Percentiles rank a stretch among this genome's conserved stretches.
Evolutionary conservation across 2,113 vertebrate genomes (phyloP).

Genomic region (Rhineura floridana): DNA sequence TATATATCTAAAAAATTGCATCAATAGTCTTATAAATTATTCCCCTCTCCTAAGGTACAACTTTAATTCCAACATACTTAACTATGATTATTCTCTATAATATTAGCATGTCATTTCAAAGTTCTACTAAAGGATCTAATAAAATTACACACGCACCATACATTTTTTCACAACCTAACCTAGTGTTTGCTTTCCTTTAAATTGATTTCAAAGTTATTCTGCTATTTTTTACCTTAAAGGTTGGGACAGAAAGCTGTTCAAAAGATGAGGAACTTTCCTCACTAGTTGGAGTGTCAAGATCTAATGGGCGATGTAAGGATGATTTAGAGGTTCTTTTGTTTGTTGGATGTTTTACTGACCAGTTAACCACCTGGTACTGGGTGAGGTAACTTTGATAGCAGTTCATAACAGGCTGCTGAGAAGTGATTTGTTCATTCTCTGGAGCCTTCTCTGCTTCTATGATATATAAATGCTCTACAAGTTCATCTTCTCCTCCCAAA

Average conservation of each 20-base stretch:
- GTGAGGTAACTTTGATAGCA: conserved; percentile 94
- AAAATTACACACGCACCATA: background rate
- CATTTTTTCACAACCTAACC: background rate
- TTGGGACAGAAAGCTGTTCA: conserved; percentile 92
- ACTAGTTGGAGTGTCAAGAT: conserved; percentile 94
- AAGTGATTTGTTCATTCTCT: conserved; percentile 84
- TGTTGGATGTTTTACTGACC: conserved; percentile 93
- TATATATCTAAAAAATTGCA: background rate
- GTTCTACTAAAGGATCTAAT: background rate
- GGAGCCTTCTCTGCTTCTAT: conserved; percentile 84
- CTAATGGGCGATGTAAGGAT: conserved; percentile 93
- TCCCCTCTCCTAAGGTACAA: background rate
- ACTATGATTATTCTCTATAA: background rate
- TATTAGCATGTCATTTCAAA: background rate
- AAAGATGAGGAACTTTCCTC: conserved; percentile 91
- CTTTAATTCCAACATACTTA: background rate
- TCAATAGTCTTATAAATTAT: background rate
- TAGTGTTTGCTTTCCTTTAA: background rate
- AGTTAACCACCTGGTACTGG: conserved; percentile 95
- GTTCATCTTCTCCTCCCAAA: conserved; percentile 91
- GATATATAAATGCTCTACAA: conserved; percentile 76
- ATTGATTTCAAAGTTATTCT: background rate
- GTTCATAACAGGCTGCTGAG: conserved; percentile 91
- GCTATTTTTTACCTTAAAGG: conserved; percentile 86
- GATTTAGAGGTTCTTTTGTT: conserved; percentile 98